Conservation (phyloP, 2,113 vertebrate genomes). For the Symphodus melops region DNA sequence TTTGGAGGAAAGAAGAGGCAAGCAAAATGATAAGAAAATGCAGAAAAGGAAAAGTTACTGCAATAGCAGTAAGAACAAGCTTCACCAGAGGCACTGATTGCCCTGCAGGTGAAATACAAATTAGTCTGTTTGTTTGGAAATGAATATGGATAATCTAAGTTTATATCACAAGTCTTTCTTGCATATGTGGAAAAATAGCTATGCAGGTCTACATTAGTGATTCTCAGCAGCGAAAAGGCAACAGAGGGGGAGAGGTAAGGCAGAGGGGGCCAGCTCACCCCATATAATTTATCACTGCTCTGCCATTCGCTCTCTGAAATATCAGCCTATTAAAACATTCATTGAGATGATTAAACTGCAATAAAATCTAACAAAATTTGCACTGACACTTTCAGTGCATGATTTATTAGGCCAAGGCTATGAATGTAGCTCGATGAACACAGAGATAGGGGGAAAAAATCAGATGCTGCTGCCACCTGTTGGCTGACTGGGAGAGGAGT, state of each 20-base stretch:
- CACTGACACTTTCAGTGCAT: slow-evolving; percentile 71
- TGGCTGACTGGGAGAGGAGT: slow-evolving; percentile 43
- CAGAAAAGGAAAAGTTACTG: background rate
- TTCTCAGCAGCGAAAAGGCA: slow-evolving; percentile 45
- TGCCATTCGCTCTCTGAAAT: slow-evolving; percentile 75
- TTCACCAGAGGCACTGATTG: background rate
- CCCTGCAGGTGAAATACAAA: slow-evolving; percentile 20
- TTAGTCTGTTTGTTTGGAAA: slow-evolving; percentile 37
- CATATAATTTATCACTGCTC: slow-evolving; percentile 69
- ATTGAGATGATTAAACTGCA: slow-evolving; percentile 82
- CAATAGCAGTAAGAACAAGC: background rate
- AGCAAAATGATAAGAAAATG: slow-evolving; percentile 16
- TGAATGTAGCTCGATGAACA: slow-evolving; percentile 29
- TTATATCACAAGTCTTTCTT: slow-evolving; percentile 13
- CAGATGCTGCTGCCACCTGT: slow-evolving; percentile 74
- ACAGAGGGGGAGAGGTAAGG: slow-evolving; percentile 17
- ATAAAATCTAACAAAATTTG: slow-evolving; percentile 78
- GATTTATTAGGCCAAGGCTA: slow-evolving; percentile 68
- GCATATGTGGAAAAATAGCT: slow-evolving; percentile 56
- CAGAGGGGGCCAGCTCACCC: slow-evolving; percentile 24
- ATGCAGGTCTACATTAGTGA: slow-evolving; percentile 46
- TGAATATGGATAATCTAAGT: slow-evolving; percentile 42
- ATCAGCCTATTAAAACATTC: slow-evolving; percentile 82
- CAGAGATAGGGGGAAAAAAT: slow-evolving; percentile 6
- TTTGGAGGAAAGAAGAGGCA: background rate